These are phyloP conservation scores for Spea multiplicata DNA, from an alignment of 2,113 vertebrate genomes.

Conservation along the genomic window DNA sequence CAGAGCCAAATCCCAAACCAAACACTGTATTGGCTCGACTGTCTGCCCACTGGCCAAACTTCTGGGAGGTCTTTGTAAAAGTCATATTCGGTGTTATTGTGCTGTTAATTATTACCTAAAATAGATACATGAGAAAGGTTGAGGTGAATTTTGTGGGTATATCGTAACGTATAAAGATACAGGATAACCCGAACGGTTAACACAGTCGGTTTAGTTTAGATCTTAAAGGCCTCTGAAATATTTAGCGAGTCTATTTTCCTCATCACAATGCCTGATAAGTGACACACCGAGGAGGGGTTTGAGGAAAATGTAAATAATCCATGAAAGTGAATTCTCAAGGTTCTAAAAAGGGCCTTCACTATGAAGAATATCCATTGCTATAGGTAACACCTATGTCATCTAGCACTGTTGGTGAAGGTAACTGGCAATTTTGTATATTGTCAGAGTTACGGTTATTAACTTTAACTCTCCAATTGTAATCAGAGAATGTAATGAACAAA, in stretches of 20 bases:
- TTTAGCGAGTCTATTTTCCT: not conserved
- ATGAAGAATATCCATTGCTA: no score
- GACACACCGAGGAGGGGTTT: not conserved
- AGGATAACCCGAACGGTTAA: no score
- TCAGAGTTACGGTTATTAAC: no score
- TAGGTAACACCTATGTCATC: no score
- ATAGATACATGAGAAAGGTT: constrained; percentile 57
- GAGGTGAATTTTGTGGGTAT: constrained; percentile 13
- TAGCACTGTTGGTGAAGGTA: no score
- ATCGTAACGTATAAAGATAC: not conserved
- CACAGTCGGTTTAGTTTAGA: not conserved
- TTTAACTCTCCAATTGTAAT: no score
- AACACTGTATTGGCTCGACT: constrained; percentile 97
- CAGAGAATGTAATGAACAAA: no score
- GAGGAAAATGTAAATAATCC: not conserved
- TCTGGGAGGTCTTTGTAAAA: constrained; percentile 96
- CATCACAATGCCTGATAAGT: not conserved
- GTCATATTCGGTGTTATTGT: constrained; percentile 98
- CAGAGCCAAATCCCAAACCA: constrained; percentile 88
- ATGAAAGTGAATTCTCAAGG: not conserved
- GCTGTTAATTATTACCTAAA: constrained; percentile 96
- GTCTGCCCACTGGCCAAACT: constrained; percentile 97
- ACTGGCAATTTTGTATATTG: no score
- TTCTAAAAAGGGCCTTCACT: no score
- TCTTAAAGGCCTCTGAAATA: not conserved